These are phyloP conservation scores for Mastomys coucha DNA, from an alignment of 2,113 vertebrate genomes.

Conservation along the genomic window DNA sequence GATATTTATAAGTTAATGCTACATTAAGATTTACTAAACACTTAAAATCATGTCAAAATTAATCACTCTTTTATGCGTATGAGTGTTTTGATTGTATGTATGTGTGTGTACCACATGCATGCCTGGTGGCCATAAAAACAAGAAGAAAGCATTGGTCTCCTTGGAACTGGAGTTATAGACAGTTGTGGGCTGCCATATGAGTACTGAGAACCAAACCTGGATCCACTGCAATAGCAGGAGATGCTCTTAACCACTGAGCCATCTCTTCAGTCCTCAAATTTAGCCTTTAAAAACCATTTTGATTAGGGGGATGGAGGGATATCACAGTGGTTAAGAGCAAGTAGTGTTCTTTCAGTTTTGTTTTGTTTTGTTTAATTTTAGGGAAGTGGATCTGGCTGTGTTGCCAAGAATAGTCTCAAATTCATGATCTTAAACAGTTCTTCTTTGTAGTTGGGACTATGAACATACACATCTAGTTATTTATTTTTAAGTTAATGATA, in stretches of 20 bases:
- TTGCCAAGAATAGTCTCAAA: too few species aligned
- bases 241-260: neutral
- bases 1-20: neutral
- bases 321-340: neutral
- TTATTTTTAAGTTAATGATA: too few species aligned
- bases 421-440: too few species aligned
- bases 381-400: too few species aligned
- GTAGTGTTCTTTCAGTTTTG: neutral
- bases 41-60: conserved; percentile 40
- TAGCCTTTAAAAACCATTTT: conserved; percentile 39
- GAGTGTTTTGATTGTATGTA: neutral
- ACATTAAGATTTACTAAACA: neutral
- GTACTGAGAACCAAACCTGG: neutral
- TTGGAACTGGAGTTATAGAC: neutral
- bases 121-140: neutral
- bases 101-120: neutral
- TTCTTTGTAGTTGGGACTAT: too few species aligned
- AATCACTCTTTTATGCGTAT: neutral
- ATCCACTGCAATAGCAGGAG: neutral
- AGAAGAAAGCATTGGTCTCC: neutral
- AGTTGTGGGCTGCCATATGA: neutral
- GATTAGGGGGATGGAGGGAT: neutral
- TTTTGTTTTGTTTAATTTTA: too few species aligned
- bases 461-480: too few species aligned
- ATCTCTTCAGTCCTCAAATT: neutral